Conservation (phyloP, 1,140 invertebrate genomes). For the Zeugodacus cucurbitae region DNA sequence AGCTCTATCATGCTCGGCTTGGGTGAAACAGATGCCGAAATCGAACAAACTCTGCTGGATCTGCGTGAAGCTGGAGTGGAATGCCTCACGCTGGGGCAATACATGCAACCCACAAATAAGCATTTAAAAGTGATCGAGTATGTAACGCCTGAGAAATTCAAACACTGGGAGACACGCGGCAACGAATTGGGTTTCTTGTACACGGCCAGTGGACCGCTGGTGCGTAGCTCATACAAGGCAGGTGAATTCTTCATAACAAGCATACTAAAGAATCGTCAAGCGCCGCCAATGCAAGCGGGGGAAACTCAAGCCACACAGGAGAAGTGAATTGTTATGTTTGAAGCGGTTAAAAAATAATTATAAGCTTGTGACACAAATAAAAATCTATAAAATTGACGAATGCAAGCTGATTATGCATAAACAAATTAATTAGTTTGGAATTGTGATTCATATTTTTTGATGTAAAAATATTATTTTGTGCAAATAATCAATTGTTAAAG, state of each 20-base stretch:
- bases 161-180: conserved; percentile 89
- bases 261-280: conserved; percentile 73
- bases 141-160: conserved; percentile 95
- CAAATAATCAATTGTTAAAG: not conserved
- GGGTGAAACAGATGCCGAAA: conserved; percentile 93
- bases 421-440: not conserved
- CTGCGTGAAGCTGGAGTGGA: conserved; percentile 85
- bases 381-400: not conserved
- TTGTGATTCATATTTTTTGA: not conserved
- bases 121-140: conserved; percentile 98
- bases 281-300: not conserved
- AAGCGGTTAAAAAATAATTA: too few species aligned
- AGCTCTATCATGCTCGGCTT: conserved; percentile 98
- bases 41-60: conserved; percentile 89
- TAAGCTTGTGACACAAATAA: too few species aligned
- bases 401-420: not conserved
- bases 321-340: not conserved
- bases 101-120: conserved; percentile 98
- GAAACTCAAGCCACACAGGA: not conserved
- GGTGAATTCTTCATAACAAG: conserved; percentile 92
- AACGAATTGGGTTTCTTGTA: conserved; percentile 93
- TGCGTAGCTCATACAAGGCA: conserved; percentile 97
- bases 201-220: conserved; percentile 96
- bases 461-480: not conserved
- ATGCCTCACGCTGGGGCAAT: conserved; percentile 97